phyloP scores from a whole-genome alignment of 2,113 vertebrate genomes.

The Probosciger aterrimus region DNA sequence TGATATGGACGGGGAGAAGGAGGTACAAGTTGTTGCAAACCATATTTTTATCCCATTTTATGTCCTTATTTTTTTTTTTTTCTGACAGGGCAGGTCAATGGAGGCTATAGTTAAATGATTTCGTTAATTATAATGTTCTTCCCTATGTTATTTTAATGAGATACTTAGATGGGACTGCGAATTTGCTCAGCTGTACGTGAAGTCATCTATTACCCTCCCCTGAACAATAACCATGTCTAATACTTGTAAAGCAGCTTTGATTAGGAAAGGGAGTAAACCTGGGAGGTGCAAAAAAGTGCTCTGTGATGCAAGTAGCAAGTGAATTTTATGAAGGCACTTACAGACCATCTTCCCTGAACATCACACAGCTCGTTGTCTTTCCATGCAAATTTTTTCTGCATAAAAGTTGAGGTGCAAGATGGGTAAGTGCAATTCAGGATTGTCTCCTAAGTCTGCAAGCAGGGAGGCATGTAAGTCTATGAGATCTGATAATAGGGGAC shows the following conservation, averaged over 20 bases:
- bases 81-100: not conserved
- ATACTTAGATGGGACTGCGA: not conserved
- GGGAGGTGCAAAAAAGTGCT: not conserved
- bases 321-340: not conserved
- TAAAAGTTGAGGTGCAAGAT: not conserved
- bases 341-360: not conserved
- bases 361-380: not conserved
- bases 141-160: not conserved
- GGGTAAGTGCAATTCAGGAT: not conserved
- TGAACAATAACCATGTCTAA: not conserved
- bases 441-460: not conserved
- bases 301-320: not conserved
- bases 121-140: not conserved
- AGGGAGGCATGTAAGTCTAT: not conserved
- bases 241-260: not conserved
- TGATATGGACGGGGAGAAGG: not conserved
- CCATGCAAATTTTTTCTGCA: not conserved
- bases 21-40: not conserved
- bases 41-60: not conserved
- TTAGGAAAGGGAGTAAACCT: not conserved
- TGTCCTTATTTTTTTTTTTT: not conserved
- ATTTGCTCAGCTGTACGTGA: not conserved
- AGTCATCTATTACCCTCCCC: not conserved
- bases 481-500: not conserved
- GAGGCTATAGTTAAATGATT: not conserved